Evolutionary conservation across 2,113 vertebrate species (phyloP).

Genomic region (Carassius gibelio): DNA sequence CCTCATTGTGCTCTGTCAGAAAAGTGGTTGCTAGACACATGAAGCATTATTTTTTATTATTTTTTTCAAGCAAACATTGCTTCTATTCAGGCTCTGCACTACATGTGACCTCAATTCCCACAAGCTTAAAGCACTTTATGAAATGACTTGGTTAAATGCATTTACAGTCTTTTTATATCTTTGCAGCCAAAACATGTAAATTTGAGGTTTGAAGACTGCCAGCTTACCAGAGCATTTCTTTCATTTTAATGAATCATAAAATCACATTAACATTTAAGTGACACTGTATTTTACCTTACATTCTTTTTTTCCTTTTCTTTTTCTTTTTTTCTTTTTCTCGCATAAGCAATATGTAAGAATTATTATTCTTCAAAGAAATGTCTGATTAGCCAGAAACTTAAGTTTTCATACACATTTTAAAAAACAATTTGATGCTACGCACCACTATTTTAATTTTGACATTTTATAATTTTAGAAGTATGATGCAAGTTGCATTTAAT

Average conservation of each 20-base stretch:
- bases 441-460: not conserved
- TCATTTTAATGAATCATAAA: not conserved
- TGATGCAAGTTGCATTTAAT: not conserved
- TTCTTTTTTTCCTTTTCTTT: no score
- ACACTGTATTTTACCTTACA: not conserved
- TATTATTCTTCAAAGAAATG: not conserved
- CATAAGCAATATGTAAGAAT: not conserved
- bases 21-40: conserved; percentile 39
- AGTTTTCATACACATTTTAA: not conserved
- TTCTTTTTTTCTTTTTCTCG: no score
- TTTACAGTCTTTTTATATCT: not conserved
- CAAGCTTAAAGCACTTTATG: not conserved
- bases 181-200: not conserved
- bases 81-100: conserved; percentile 7
- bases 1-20: conserved; percentile 53
- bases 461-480: not conserved
- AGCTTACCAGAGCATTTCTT: no score
- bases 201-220: not conserved
- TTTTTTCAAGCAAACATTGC: conserved; percentile 15
- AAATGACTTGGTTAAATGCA: not conserved
- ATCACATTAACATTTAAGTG: not conserved
- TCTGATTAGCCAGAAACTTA: not conserved
- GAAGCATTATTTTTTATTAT: not conserved
- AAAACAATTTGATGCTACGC: not conserved
- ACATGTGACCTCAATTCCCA: conserved; percentile 35